phyloP scores from a whole-genome alignment of 2,113 vertebrate genomes.

The Eurystomus gularis region DNA sequence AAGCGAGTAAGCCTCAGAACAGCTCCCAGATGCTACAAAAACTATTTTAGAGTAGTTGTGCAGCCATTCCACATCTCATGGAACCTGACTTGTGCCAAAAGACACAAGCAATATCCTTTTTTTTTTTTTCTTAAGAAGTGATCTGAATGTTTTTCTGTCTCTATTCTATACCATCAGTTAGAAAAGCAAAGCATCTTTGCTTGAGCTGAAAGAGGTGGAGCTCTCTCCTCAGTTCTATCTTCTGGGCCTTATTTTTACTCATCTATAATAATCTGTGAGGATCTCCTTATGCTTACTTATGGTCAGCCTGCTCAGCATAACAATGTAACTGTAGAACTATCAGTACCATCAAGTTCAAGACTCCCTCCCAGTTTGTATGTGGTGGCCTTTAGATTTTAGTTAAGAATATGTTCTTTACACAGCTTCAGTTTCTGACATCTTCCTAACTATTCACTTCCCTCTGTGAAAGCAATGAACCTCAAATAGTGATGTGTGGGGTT shows the following conservation, averaged over 20 bases:
- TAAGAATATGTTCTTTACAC: background rate
- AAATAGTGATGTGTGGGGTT: fast-evolving
- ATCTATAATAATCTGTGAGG: background rate
- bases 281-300: background rate
- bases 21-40: background rate
- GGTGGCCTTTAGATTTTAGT: background rate
- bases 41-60: background rate
- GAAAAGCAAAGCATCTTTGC: background rate
- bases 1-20: background rate
- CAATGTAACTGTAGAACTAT: background rate
- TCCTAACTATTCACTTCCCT: background rate
- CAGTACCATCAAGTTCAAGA: background rate
- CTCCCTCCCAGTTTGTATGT: background rate
- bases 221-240: background rate
- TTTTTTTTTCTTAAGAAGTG: background rate
- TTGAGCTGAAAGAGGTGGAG: background rate
- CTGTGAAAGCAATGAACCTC: background rate
- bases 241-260: background rate
- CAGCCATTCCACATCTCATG: background rate
- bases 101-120: background rate
- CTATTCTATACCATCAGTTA: background rate
- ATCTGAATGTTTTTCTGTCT: background rate
- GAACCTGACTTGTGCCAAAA: background rate
- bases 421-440: background rate
- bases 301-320: background rate